Evolutionary conservation across 2,113 vertebrate genomes (phyloP).

Genomic region (Saimiri boliviensis): DNA sequence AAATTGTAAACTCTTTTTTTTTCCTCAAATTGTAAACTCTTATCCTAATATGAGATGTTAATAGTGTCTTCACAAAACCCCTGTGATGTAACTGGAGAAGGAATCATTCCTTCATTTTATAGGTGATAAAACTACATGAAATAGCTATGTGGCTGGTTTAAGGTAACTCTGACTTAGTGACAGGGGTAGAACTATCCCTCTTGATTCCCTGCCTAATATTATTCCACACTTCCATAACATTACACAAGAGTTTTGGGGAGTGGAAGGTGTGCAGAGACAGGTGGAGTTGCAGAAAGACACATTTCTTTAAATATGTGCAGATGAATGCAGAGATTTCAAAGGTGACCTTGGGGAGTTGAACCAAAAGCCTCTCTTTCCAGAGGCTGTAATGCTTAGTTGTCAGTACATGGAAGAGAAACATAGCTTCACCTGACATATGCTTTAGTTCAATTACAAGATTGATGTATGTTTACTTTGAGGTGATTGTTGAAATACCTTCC

Average conservation of each 20-base stretch:
- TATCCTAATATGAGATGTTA: not conserved
- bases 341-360: not conserved
- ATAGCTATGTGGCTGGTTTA: not conserved
- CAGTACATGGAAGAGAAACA: not conserved
- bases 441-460: slow-evolving; percentile 37
- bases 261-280: not conserved
- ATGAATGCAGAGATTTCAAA: not conserved
- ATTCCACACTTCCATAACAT: not conserved
- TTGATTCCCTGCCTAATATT: not conserved
- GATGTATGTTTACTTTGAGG: slow-evolving; percentile 52
- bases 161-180: not conserved
- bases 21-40: not conserved
- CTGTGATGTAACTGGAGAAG: not conserved
- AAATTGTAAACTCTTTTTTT: not conserved
- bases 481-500: slow-evolving; percentile 51
- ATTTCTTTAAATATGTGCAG: not conserved
- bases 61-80: not conserved
- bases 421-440: not conserved
- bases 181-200: not conserved
- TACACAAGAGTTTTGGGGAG: not conserved
- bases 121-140: not conserved
- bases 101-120: not conserved
- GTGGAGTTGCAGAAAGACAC: not conserved
- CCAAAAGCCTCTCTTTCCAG: not conserved
- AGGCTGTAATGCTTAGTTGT: not conserved